A percentile compares a stretch with the other conserved stretches of the same genome.
phyloP scores from a whole-genome alignment of 2,113 vertebrate genomes.

The Myrmecophaga tridactyla region DNA sequence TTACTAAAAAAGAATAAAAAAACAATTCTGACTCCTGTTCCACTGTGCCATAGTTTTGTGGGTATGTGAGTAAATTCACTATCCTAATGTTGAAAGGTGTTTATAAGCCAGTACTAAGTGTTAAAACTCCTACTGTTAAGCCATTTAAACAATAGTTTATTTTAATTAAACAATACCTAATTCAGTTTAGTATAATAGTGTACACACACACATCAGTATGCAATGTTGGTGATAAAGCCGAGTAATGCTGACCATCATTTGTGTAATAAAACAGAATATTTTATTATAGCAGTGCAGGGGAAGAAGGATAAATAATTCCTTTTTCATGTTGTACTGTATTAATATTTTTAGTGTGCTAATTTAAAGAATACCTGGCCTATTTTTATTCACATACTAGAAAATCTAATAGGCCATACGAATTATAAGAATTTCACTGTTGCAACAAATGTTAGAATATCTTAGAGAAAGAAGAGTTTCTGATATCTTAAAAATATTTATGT shows the following conservation, averaged over 20 bases:
- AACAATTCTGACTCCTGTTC: not conserved
- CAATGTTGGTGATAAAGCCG: not conserved
- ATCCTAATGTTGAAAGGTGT: not conserved
- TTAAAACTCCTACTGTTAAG: not conserved
- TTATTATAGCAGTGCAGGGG: not conserved
- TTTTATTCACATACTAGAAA: not conserved
- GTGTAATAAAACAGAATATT: not conserved
- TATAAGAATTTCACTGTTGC: not conserved
- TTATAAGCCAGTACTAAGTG: not conserved
- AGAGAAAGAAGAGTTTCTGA: not conserved
- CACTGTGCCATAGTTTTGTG: not conserved
- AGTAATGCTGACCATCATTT: not conserved
- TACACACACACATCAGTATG: not conserved
- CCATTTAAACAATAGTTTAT: not conserved
- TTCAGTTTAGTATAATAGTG: too few species aligned
- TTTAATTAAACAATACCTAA: not conserved
- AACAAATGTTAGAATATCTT: not conserved
- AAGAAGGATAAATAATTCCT: not conserved
- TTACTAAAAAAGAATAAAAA: not conserved
- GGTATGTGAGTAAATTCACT: not conserved
- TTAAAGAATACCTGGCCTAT: not conserved
- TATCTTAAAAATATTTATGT: not conserved
- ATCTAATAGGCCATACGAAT: not conserved
- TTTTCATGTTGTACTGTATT: not conserved
- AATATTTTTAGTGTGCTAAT: not conserved